Base-by-base conservation (phyloP, 2,113 vertebrate species). In the Talpa occidentalis region DNA sequence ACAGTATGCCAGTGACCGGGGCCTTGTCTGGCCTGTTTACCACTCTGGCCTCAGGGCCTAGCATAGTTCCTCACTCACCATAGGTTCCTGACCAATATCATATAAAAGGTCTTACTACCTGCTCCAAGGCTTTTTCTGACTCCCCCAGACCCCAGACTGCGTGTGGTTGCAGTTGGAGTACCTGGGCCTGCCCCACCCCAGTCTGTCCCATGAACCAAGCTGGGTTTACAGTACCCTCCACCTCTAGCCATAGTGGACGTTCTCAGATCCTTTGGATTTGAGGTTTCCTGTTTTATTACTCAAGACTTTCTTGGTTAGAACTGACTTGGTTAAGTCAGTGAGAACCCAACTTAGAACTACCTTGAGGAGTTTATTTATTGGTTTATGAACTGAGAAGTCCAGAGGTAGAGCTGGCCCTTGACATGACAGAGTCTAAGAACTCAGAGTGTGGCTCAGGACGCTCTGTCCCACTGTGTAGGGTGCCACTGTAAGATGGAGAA, bases 221-320 rank as follows among this genome's bases (percentile, higher is more conserved):
- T 14, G 28, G 28, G 69, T 5, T 0, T 4, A 78, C 52, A 52
- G 35, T 22, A 66, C 52, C 70, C 40, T 6, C 59, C 11, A 3
- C 28, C 52, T 67, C 24, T 19, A 52, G 22, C 40, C 56, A 17
- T 10, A 37, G 15, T 74, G 35, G 32, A 47, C 47, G 83, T 19
- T 49, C 84, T 74, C 81, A 88, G 56, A 49, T 56, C n/a, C 30
- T 83, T 66, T 66, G 12, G n/a, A 73, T 32, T 66, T 82, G 10
- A 32, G 35, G 17, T 72, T 73, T 88, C 49, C 74, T 73, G 2
- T 83, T 91, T 90, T 62, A 32, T 72, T 66, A 54, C 22, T 52
- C 66, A 88, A 94, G 59, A 82, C 24, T 83, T 90, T 66, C 91
- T 95, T 90, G 35, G 24, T 69, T 94, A 76, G 62, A 95, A 70